These are phyloP conservation scores for Halictus rubicundus DNA, from an alignment of 1,140 invertebrate genomes.

Conservation along the genomic window DNA sequence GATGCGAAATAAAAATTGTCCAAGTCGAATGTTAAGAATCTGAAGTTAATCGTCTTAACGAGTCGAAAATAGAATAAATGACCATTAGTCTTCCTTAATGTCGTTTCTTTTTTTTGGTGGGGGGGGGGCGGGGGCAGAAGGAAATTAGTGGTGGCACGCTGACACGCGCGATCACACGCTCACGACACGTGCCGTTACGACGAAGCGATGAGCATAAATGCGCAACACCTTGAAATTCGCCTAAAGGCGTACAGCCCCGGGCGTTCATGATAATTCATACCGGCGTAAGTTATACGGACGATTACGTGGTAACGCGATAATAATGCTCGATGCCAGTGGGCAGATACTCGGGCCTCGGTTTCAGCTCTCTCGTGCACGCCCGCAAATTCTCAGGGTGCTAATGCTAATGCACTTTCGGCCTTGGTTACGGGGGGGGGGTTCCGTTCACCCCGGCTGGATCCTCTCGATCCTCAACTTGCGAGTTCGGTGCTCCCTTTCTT, in stretches of 20 bases:
- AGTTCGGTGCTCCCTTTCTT: not conserved
- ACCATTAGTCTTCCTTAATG: no score
- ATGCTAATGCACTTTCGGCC: constrained; percentile 3
- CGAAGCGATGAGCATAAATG: not conserved
- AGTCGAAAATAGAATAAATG: no score
- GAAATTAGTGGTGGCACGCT: not conserved
- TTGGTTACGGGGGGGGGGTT: not conserved
- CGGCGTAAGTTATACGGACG: constrained; percentile 34
- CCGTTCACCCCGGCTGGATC: not conserved
- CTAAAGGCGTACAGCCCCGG: not conserved
- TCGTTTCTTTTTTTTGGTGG: no score
- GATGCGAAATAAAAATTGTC: no score
- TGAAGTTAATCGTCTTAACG: no score
- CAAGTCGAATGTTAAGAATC: no score
- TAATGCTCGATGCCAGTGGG: constrained; percentile 28
- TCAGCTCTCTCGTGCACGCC: not conserved
- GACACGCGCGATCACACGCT: not conserved
- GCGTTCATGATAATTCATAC: constrained; percentile 52
- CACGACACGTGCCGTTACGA: constrained; percentile 16
- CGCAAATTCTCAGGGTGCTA: constrained; percentile 7
- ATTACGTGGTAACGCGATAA: constrained; percentile 49
- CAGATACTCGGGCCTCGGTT: not conserved
- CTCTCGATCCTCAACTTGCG: not conserved
- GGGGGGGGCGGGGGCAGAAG: no score
- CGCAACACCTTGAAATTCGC: constrained; percentile 19